phyloP scores from a whole-genome alignment of 2,888 invertebrate genomes.

The Rhimphoctona megacephalus region DNA sequence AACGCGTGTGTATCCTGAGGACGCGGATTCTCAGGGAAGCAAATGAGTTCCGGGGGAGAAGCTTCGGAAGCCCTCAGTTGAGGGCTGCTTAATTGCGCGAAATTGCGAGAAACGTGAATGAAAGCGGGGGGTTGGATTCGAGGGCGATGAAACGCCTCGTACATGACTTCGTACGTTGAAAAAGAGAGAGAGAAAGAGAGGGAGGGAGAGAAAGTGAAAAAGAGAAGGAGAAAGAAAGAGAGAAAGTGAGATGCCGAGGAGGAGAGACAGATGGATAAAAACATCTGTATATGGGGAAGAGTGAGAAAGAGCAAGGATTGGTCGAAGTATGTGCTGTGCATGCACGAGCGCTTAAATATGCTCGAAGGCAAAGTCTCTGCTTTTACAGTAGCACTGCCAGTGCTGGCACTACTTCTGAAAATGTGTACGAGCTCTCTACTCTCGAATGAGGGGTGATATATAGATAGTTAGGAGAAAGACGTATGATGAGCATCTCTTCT shows the following conservation, averaged over 20 bases:
- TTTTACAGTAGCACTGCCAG: constrained; percentile 18
- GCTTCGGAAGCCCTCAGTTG: constrained; percentile 51
- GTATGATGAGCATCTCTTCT: constrained; percentile 63
- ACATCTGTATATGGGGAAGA: neutral
- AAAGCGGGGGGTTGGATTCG: constrained; percentile 14
- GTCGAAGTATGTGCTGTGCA: constrained; percentile 41
- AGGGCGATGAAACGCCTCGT: constrained; percentile 54
- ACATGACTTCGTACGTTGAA: constrained; percentile 47
- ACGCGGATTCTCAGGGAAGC: constrained; percentile 51
- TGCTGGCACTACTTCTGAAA: constrained; percentile 33
- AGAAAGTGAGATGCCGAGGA: neutral
- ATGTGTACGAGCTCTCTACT: constrained; percentile 48
- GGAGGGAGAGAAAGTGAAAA: neutral
- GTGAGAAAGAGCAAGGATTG: constrained; percentile 38
- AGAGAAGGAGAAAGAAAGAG: neutral
- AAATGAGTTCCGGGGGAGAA: constrained; percentile 57
- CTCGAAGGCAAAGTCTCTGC: constrained; percentile 45
- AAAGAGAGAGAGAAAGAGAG: neutral
- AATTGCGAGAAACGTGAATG: constrained; percentile 54
- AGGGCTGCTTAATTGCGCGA: constrained; percentile 66
- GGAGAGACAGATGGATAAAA: constrained; percentile 4
- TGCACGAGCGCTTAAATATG: constrained; percentile 54
- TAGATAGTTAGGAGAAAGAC: constrained; percentile 45
- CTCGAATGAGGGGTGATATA: constrained; percentile 37
- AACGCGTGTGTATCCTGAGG: constrained; percentile 50